phyloP scores from a whole-genome alignment of 2,888 invertebrate species.

The Archips xylosteana region DNA sequence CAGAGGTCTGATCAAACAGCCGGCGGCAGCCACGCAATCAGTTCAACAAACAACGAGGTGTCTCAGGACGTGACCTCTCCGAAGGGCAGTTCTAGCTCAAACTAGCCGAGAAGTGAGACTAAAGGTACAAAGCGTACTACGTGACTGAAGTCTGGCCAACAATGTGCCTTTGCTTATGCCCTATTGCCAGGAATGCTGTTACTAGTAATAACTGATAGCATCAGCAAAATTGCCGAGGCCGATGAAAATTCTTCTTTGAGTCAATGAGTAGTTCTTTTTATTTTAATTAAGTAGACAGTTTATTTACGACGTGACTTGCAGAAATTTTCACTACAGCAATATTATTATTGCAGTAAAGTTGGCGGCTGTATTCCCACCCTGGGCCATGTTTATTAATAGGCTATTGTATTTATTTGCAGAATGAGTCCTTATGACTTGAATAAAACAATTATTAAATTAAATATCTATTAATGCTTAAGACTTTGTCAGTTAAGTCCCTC shows the following conservation, averaged over 20 bases:
- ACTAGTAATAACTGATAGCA: neutral
- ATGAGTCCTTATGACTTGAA: no score
- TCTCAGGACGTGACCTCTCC: conserved; percentile 33
- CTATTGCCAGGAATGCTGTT: neutral
- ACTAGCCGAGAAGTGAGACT: neutral
- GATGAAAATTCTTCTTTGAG: neutral
- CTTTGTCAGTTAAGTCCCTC: no score
- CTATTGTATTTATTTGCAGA: no score
- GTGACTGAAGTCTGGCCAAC: neutral
- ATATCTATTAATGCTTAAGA: no score
- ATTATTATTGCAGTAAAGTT: no score
- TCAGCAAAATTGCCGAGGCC: neutral
- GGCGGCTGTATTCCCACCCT: no score
- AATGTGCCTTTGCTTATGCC: neutral
- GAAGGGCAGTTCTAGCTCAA: conserved; percentile 11
- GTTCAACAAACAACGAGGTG: conserved; percentile 35
- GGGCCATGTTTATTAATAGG: no score
- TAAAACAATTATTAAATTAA: no score
- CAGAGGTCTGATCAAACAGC: conserved; percentile 51
- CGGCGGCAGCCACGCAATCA: conserved; percentile 42
- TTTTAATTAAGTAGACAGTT: neutral
- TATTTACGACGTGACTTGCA: no score
- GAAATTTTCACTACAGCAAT: no score
- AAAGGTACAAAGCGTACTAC: neutral
- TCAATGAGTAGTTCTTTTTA: neutral